Base-by-base conservation (phyloP, 2,888 invertebrate species). In the Andrena chrysosceles region DNA sequence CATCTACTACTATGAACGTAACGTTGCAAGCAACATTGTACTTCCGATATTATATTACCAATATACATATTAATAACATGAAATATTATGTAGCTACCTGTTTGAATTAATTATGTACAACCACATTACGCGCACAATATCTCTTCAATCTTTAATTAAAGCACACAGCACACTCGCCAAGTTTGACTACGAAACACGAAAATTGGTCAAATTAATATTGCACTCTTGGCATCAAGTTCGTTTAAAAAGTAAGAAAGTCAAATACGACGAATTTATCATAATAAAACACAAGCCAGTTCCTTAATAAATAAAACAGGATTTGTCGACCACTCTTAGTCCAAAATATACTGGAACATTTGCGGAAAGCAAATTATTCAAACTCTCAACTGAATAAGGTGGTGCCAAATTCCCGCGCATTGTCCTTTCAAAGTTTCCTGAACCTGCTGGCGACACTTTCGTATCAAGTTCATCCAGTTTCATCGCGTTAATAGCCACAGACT, bases 61-160 rank as follows among this genome's bases (percentile, higher is more conserved):
- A 56, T 26, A 35, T 26, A 59, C 13, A 6, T 8, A 35, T 42
- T 26, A 26, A 69, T 59, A 16, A 20, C 54, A 2, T 56, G 10
- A 35, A 56, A 68, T 26, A 31, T 67, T 31, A 68, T 54, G 16
- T 68, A 23, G 23, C 33, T 66, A 29, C 48, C 54, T 16, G 31
- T 54, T 31, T 68, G 20, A 67, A 67, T 67, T 52, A 54, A 35
- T 48, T 49, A 49, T 26, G 23, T 10, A 13, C 7, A 10, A 0
- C 33, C 8, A 35, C 10, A 35, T 23, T 26, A 23, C 20, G 33
- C 54, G 33, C 31, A 13, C 1, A 35, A 68, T 59, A 13, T 13
- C 56, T 69, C 4, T 35, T 35, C 4, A 56, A 56, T 56, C 54
- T 23, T 56, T 68, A 68, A 56, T 48, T 7, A 23, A 33, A 63